A percentile compares a stretch with the other conserved stretches of the same genome.
Evolutionary conservation across 1,140 invertebrate species (phyloP).

Genomic region (Metaphire vulgaris): DNA sequence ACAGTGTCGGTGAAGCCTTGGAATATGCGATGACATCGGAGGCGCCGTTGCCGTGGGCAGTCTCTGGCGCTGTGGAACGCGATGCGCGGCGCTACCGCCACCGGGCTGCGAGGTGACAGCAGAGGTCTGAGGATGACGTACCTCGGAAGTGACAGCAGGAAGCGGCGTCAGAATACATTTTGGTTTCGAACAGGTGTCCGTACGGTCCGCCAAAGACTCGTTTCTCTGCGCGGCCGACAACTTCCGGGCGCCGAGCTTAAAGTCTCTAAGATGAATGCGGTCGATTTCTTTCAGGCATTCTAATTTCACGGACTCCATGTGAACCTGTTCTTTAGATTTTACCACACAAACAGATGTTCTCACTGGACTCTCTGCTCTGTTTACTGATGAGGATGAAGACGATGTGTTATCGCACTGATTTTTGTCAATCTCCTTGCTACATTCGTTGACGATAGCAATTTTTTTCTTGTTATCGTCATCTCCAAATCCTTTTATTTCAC

Average conservation of each 20-base stretch:
- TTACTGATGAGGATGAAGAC: too few species aligned
- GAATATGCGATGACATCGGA: neutral
- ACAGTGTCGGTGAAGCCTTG: conserved; percentile 4
- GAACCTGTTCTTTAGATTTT: neutral
- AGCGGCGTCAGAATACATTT: neutral
- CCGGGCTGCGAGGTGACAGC: neutral
- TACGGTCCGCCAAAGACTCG: neutral
- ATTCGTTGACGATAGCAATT: too few species aligned
- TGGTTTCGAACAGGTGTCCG: neutral
- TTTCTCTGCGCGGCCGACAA: neutral
- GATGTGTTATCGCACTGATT: too few species aligned
- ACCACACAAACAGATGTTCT: too few species aligned
- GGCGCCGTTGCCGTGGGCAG: neutral
- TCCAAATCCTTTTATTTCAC: too few species aligned
- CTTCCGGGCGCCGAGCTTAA: too few species aligned
- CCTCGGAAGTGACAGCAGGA: neutral
- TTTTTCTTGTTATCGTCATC: too few species aligned
- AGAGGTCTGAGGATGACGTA: neutral
- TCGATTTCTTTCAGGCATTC: neutral
- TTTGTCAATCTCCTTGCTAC: too few species aligned
- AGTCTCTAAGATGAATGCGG: neutral
- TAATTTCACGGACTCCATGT: neutral
- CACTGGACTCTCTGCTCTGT: too few species aligned
- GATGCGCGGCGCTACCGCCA: neutral
- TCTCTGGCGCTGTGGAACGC: neutral